A percentile compares a stretch with the other conserved stretches of the same genome.
Evolutionary conservation across 1,140 invertebrate genomes (phyloP).

Genomic region (Stenopsyche tienmushanensis): DNA sequence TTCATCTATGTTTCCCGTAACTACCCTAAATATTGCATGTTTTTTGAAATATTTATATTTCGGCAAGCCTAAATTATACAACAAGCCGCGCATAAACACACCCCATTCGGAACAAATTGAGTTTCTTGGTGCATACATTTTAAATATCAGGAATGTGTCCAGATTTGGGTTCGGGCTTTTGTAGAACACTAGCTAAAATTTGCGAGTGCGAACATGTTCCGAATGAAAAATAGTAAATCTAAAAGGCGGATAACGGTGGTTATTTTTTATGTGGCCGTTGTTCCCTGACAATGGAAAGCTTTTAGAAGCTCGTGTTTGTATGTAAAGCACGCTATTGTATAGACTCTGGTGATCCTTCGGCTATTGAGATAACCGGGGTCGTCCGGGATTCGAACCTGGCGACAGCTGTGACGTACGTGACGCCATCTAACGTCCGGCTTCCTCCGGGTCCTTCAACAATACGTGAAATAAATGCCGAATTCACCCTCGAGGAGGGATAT

Average conservation of each 20-base stretch:
- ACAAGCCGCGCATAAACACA: too few relatives aligned
- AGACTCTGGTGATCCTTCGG: slow-evolving; percentile 16
- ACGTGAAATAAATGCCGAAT: slow-evolving; percentile 18
- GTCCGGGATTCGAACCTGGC: slow-evolving; percentile 19
- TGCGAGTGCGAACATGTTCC: background rate
- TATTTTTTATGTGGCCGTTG: background rate
- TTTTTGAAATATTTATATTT: too few relatives aligned
- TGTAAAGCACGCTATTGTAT: slow-evolving; percentile 17
- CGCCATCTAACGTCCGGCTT: slow-evolving; percentile 14
- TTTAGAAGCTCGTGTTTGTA: slow-evolving; percentile 8
- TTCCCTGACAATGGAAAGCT: background rate
- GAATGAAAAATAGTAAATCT: background rate
- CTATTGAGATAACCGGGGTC: slow-evolving; percentile 12
- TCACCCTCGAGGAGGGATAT: background rate
- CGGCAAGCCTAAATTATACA: too few relatives aligned
- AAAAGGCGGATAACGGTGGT: background rate
- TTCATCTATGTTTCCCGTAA: too few relatives aligned
- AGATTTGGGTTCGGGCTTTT: background rate
- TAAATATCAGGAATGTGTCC: background rate
- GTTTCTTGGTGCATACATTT: too few relatives aligned
- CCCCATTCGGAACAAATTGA: too few relatives aligned
- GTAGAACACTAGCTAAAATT: background rate
- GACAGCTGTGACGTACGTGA: slow-evolving; percentile 36
- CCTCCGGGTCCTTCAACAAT: background rate
- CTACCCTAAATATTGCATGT: too few relatives aligned